Base-by-base conservation (phyloP, 2,797 vertebrate genomes). In the Hephaestus fuliginosus region DNA sequence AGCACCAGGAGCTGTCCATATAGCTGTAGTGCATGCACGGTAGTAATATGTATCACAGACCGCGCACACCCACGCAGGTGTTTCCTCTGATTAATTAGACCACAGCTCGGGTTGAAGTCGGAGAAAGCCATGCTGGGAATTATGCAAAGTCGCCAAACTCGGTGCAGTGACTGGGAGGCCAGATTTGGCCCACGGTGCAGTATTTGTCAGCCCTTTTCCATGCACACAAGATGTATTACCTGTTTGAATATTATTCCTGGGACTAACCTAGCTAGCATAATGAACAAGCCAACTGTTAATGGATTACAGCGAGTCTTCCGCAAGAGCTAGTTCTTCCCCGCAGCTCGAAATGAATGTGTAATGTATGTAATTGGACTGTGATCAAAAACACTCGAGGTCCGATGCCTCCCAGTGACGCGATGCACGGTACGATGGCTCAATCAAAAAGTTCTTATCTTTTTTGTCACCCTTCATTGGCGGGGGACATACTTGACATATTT, bases 401-500 rank as follows among this genome's bases (percentile, higher is more conserved):
- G 12, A 4, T 43, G 25, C 75, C 36, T 66, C 76, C 22, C 28
- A 41, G 44, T 13, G 18, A 70, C 7, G 13, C 36, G 25, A 15
- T n/a, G 66, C 20, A 6, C 1, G n/a, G 25, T 9, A 44, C 73
- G 75, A 78, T 10, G 66, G 52, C 79, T 84, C 81, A 70, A 70
- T 83, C 62, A 63, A 52, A 75, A 80, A 70, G 69, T 75, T 82
- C 48, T 57, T 28, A 33, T 81, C 17, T n/a, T 67, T 76, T 52
- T 74, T 39, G 61, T 89, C 86, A 78, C 78, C 65, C 78, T 62
- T 88, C 81, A 62, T 49, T 65, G 61, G 81, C 36, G 22, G 61
- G 74, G 80, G 77, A 79, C 69, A 52, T 48, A 56, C 77, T 89
- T 83, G 82, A 89, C 86, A 74, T 76, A 46, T 77, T 90, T 76